A percentile compares a stretch with the other conserved stretches of the same genome.
phyloP scores from a whole-genome alignment of 2,888 invertebrate species.

The Drosophila barbarae region DNA sequence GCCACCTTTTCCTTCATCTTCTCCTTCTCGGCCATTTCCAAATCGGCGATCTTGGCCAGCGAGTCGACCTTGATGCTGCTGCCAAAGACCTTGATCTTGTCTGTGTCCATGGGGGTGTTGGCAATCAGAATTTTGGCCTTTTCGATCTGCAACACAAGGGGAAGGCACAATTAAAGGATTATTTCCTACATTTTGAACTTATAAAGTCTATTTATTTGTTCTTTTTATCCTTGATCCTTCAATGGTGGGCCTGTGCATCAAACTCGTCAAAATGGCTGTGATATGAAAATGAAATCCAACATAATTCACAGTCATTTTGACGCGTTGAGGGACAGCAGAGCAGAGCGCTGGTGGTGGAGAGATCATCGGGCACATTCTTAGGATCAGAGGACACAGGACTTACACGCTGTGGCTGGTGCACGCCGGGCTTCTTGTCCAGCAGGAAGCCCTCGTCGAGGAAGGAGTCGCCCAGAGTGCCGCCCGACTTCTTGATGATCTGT shows the following conservation, averaged over 20 bases:
- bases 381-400: constrained; percentile 14
- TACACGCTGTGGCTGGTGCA: constrained; percentile 93
- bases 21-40: constrained; percentile 98
- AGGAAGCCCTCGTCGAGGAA: constrained; percentile 97
- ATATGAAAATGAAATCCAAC: constrained; percentile 73
- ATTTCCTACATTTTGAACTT: neutral
- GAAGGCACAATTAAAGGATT: too few relatives aligned
- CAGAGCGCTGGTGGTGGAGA: neutral
- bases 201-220: neutral
- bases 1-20: constrained; percentile 99
- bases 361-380: neutral
- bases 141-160: constrained; percentile 82
- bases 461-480: constrained; percentile 95
- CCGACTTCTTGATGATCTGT: constrained; percentile 98
- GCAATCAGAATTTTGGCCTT: constrained; percentile 98
- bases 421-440: constrained; percentile 97
- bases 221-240: neutral
- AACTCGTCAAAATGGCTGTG: constrained; percentile 80
- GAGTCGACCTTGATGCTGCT: constrained; percentile 96
- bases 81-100: constrained; percentile 99
- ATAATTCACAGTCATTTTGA: constrained; percentile 81
- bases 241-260: constrained; percentile 55
- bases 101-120: constrained; percentile 99
- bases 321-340: constrained; percentile 67
- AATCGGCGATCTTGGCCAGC: constrained; percentile 96